A percentile compares a stretch with the other conserved stretches of the same genome.
Evolutionary conservation across 1,140 invertebrate genomes (phyloP).

Genomic region (Cotesia vestalis): DNA sequence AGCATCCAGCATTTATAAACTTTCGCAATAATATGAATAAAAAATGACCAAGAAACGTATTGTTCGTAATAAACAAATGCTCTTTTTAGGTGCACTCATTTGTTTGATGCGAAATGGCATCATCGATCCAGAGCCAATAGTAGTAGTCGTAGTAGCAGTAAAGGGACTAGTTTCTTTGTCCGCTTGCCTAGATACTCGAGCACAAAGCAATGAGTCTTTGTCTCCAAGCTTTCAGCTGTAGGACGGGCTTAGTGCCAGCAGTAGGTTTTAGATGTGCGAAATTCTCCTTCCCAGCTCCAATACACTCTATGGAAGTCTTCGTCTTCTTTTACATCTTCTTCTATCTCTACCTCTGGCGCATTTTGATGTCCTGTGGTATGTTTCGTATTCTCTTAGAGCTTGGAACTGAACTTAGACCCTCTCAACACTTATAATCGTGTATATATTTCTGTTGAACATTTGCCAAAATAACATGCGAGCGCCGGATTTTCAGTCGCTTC

Average conservation of each 20-base stretch:
- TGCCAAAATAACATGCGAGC: constrained; percentile 47
- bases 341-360: too few species aligned
- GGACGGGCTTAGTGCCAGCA: constrained; percentile 49
- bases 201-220: constrained; percentile 43
- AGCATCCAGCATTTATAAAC: too few species aligned
- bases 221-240: constrained; percentile 34
- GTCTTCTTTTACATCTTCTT: constrained; percentile 12
- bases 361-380: constrained; percentile 18
- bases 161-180: constrained; percentile 35
- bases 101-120: constrained; percentile 16
- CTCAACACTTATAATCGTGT: constrained; percentile 29
- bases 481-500: constrained; percentile 29
- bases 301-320: constrained; percentile 29
- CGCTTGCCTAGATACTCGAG: constrained; percentile 31
- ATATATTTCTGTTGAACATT: constrained; percentile 50
- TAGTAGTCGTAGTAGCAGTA: neutral
- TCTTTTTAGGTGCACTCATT: constrained; percentile 15
- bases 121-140: constrained; percentile 19
- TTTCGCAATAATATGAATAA: neutral
- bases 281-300: constrained; percentile 49
- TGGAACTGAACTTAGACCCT: neutral
- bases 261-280: constrained; percentile 42
- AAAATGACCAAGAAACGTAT: neutral
- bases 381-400: constrained; percentile 9
- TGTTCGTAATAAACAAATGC: neutral